phyloP scores from a whole-genome alignment of 2,888 invertebrate species.

The Saturnia japonica region DNA sequence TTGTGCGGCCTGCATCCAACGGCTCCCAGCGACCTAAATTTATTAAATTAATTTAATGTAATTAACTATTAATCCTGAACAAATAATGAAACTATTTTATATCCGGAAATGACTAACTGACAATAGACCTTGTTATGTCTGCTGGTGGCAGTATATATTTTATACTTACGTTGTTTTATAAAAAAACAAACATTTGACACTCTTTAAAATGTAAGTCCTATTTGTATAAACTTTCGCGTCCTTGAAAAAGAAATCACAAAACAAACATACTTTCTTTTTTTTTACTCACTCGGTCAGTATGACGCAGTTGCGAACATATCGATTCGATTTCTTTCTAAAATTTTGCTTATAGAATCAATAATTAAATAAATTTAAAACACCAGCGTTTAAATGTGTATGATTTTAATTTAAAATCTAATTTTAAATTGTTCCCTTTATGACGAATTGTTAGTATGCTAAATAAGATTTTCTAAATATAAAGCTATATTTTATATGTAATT shows the following conservation, averaged over 20 bases:
- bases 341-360: not conserved
- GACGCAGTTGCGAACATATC: not conserved
- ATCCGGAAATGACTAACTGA: no score
- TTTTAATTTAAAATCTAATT: not conserved
- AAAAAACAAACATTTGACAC: not conserved
- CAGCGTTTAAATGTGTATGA: not conserved
- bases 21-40: no score
- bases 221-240: slow-evolving; percentile 21
- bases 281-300: slow-evolving; percentile 13
- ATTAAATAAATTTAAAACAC: not conserved
- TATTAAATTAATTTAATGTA: no score
- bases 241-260: slow-evolving; percentile 25
- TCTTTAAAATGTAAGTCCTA: not conserved
- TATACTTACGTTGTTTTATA: not conserved
- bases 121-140: no score
- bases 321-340: not conserved
- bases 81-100: no score
- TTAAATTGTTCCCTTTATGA: not conserved
- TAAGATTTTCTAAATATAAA: no score
- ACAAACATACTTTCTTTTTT: slow-evolving; percentile 26
- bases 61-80: no score
- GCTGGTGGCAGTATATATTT: no score
- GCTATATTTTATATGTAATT: no score
- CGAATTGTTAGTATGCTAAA: not conserved
- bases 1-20: no score